Evolutionary conservation across 2,888 invertebrate species (phyloP), one percentile per base, ranked within the genome.

Genomic region (Heliconius hortense): DNA sequence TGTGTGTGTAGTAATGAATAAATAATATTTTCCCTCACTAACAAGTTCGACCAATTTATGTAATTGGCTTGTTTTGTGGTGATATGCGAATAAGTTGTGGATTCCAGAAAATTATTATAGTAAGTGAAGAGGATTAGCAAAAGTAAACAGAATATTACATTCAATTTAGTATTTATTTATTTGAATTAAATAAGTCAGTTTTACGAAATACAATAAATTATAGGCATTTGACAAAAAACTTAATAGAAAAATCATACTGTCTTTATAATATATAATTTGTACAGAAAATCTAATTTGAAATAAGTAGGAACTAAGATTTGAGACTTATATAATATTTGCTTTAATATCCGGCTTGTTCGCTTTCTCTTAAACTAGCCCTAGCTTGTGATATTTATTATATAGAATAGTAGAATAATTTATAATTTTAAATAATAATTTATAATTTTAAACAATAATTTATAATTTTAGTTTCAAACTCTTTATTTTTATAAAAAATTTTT

Each of bases 331-430:
- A 72, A 72, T 64, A 72, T 64, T 72, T 72, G 18, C 13, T 53
- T 28, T 63, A 53, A 63, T 31, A 72, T 72, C 72, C 72, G 72
- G 72, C 24, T 72, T 53, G 48, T 53, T 62, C 53, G 63, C 72
- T 72, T 72, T 72, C 72, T 72, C 72, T 53, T 31, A 60, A 43
- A 26, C 3, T 26, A 62, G 43, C 28, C 21, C 26, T 71, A 43
- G 18, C 28, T 62, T 43, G 10, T 69, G n/a, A 56, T 39, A 66
- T 43, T 24, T 69, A 69, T 69, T 21, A 56, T 31, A 13, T 56
- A 56, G n/a, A 21, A 56, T 31, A 56, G n/a, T 10, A n/a, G 21
- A n/a, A 10, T n/a, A n/a, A 56, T 18, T 39, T 39, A 13, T n/a
- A n/a, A n/a, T n/a, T n/a, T n/a, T n/a, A n/a, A n/a, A n/a, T 53